phyloP scores from a whole-genome alignment of 2,888 invertebrate genomes.

The Achlya flavicornis region DNA sequence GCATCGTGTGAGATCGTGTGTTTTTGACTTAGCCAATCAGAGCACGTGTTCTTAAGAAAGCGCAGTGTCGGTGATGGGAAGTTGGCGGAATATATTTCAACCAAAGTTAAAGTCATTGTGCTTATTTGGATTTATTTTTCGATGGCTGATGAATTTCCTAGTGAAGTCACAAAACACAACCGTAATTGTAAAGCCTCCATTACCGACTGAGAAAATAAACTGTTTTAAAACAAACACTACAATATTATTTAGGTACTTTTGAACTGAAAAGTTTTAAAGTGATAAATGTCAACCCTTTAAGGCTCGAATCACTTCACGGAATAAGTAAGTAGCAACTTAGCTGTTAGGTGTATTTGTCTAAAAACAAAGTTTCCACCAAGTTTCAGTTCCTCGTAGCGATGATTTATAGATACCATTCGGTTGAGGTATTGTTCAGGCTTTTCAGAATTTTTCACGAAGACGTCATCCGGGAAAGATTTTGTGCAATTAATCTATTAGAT shows the following conservation, averaged over 20 bases:
- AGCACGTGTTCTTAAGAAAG: too few species aligned
- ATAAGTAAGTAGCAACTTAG: background rate
- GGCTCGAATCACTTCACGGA: background rate
- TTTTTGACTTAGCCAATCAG: too few species aligned
- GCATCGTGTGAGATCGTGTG: too few species aligned
- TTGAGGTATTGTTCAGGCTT: slow-evolving; percentile 4
- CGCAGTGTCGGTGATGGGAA: too few species aligned
- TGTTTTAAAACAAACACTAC: background rate
- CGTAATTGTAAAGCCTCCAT: too few species aligned
- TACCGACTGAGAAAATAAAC: background rate
- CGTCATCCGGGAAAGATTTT: background rate
- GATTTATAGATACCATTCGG: slow-evolving; percentile 2
- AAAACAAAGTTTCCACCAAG: slow-evolving; percentile 1
- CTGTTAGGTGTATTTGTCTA: slow-evolving; percentile 8
- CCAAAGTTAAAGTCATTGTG: too few species aligned
- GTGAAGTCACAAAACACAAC: too few species aligned
- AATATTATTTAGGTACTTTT: background rate
- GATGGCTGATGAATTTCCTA: too few species aligned
- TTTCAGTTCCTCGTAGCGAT: background rate
- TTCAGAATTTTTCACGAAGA: background rate
- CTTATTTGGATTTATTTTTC: too few species aligned
- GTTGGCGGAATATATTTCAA: too few species aligned
- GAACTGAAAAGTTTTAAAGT: background rate
- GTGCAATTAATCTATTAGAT: slow-evolving; percentile 1
- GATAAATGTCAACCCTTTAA: slow-evolving; percentile 6